Conservation (phyloP, 2,888 invertebrate species). For the Hirtodrosophila confusa region DNA sequence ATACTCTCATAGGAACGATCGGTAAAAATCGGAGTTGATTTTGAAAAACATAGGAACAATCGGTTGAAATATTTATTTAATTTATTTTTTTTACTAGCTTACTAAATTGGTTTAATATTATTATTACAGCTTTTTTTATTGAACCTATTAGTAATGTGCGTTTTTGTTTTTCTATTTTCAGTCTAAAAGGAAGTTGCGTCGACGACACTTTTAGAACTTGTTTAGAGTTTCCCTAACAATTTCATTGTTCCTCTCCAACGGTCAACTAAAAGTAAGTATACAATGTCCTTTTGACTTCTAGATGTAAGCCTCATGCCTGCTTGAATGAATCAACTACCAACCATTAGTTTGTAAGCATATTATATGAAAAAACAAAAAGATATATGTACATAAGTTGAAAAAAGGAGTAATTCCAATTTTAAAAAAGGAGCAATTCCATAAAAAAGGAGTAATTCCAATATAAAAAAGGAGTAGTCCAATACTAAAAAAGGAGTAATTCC, state of each 20-base stretch:
- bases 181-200: constrained; percentile 81
- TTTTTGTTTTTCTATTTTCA: constrained; percentile 62
- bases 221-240: constrained; percentile 81
- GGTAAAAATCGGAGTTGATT: too few relatives aligned
- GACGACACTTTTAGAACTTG: constrained; percentile 81
- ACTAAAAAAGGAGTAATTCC: constrained; percentile 53
- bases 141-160: constrained; percentile 36
- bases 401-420: constrained; percentile 46
- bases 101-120: too few relatives aligned
- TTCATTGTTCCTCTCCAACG: constrained; percentile 82
- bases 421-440: constrained; percentile 49
- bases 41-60: too few relatives aligned
- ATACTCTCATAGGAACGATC: too few relatives aligned
- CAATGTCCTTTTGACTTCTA: constrained; percentile 23
- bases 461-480: constrained; percentile 48
- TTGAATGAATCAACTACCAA: constrained; percentile 36
- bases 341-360: constrained; percentile 52
- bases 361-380: constrained; percentile 46
- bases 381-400: constrained; percentile 35
- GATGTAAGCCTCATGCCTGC: constrained; percentile 25
- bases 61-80: too few relatives aligned
- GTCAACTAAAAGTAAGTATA: constrained; percentile 82
- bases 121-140: neutral
- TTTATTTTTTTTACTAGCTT: too few relatives aligned
- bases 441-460: constrained; percentile 46